These are phyloP conservation scores for Eupithecia centaureata DNA, from an alignment of 2,888 invertebrate species.

Conservation along the genomic window DNA sequence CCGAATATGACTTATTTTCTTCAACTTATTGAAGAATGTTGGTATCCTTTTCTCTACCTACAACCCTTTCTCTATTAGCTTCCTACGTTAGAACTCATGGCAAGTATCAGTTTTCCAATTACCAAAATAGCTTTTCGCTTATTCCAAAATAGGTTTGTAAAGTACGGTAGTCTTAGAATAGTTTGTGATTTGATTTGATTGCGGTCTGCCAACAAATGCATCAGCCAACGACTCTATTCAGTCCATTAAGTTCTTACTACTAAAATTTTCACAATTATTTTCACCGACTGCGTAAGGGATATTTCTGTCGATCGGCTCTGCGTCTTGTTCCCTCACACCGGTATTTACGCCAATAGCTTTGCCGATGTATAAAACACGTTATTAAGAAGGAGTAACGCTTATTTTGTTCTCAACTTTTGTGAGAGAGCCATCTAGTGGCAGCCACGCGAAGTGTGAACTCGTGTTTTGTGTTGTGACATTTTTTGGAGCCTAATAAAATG, in stretches of 20 bases:
- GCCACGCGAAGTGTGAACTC: slow-evolving; percentile 62
- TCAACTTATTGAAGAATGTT: no score
- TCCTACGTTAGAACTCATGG: neutral
- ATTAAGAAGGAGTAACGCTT: slow-evolving; percentile 76
- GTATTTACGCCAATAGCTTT: slow-evolving; percentile 72
- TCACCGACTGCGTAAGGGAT: slow-evolving; percentile 67
- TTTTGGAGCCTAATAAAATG: slow-evolving; percentile 77
- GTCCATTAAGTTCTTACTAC: neutral
- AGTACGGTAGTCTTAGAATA: neutral
- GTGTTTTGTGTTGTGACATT: slow-evolving; percentile 65
- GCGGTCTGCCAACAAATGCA: neutral
- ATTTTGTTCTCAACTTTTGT: slow-evolving; percentile 80
- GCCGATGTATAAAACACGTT: slow-evolving; percentile 82
- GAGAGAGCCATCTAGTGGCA: slow-evolving; percentile 81
- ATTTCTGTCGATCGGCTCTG: slow-evolving; percentile 78
- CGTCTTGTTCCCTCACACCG: slow-evolving; percentile 75
- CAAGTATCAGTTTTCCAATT: neutral
- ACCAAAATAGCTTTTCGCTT: neutral
- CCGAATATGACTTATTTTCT: no score
- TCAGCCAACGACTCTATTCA: neutral
- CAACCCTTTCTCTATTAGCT: neutral
- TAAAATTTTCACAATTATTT: slow-evolving; percentile 51
- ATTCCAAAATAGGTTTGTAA: neutral
- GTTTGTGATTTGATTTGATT: neutral
- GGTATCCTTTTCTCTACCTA: neutral